A percentile compares a stretch with the other conserved stretches of the same genome.
These are phyloP conservation scores for Tetragnatha montana DNA, from an alignment of 2,888 invertebrate species.

Conservation along the genomic window DNA sequence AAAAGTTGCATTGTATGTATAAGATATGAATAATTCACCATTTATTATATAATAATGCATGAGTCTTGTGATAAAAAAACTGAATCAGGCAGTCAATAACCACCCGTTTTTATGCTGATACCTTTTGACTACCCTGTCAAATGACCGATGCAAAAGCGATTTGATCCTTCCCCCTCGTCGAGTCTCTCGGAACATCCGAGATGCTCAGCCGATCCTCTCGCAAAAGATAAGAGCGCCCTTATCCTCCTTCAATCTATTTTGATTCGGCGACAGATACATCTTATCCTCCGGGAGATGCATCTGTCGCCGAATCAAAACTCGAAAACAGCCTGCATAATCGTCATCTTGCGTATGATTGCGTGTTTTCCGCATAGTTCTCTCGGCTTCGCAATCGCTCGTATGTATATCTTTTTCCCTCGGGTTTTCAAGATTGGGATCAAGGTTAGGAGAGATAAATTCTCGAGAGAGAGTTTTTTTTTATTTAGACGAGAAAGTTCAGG, in stretches of 20 bases:
- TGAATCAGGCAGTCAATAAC: too few species aligned
- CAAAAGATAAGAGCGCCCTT: not conserved
- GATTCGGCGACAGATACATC: slow-evolving; percentile 11
- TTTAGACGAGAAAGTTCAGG: not conserved
- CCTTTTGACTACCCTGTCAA: not conserved
- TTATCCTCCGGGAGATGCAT: slow-evolving; percentile 22
- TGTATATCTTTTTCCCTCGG: not conserved
- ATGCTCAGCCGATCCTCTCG: too few species aligned
- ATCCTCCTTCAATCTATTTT: not conserved
- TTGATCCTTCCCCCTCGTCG: not conserved
- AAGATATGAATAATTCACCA: too few species aligned
- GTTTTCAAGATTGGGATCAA: slow-evolving; percentile 39
- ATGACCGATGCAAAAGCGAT: not conserved
- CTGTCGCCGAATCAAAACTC: slow-evolving; percentile 53
- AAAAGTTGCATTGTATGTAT: too few species aligned
- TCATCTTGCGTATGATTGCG: slow-evolving; percentile 13
- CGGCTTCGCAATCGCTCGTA: not conserved
- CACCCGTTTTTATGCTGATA: not conserved
- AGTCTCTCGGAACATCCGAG: not conserved
- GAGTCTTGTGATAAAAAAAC: too few species aligned
- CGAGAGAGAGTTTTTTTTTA: not conserved
- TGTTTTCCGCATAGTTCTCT: slow-evolving; percentile 56
- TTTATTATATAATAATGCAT: too few species aligned
- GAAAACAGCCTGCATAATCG: slow-evolving; percentile 42
- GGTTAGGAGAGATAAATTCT: slow-evolving; percentile 23